phyloP scores from a whole-genome alignment of 2,888 invertebrate species.

The Andrena minutula region DNA sequence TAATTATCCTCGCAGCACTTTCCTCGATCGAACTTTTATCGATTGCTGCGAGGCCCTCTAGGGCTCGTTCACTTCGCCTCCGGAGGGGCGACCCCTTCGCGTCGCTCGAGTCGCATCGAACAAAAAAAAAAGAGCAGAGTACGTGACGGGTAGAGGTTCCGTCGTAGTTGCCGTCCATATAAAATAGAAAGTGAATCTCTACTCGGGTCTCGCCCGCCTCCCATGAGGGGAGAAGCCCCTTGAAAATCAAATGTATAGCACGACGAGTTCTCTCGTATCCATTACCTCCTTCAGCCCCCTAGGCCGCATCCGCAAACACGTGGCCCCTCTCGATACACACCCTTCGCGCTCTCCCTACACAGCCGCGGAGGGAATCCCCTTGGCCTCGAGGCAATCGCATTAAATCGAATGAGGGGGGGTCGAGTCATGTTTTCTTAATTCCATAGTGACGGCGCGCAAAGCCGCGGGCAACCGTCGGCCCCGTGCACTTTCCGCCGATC shows the following conservation, averaged over 20 bases:
- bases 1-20: background rate
- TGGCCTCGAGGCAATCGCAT: slow-evolving; percentile 63
- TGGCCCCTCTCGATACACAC: slow-evolving; percentile 62
- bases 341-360: slow-evolving; percentile 44
- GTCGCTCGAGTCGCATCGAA: slow-evolving; percentile 10
- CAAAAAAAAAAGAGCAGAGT: slow-evolving; percentile 47
- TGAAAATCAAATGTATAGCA: slow-evolving; percentile 64
- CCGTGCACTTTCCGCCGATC: slow-evolving; percentile 52
- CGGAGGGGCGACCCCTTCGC: background rate
- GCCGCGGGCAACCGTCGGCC: slow-evolving; percentile 32
- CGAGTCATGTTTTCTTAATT: slow-evolving; percentile 75
- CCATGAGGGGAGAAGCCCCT: slow-evolving; percentile 61
- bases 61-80: slow-evolving; percentile 18
- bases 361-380: slow-evolving; percentile 26
- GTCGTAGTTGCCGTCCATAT: slow-evolving; percentile 64
- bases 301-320: slow-evolving; percentile 70
- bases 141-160: slow-evolving; percentile 56
- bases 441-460: slow-evolving; percentile 59
- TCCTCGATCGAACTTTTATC: slow-evolving; percentile 22
- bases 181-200: slow-evolving; percentile 74
- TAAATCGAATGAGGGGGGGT: slow-evolving; percentile 66
- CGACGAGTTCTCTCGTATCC: slow-evolving; percentile 76
- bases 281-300: slow-evolving; percentile 73
- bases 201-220: slow-evolving; percentile 41
- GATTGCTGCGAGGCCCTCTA: background rate